Evolutionary conservation across 2,888 invertebrate genomes (phyloP).

Genomic region (Aphodius sticticus): DNA sequence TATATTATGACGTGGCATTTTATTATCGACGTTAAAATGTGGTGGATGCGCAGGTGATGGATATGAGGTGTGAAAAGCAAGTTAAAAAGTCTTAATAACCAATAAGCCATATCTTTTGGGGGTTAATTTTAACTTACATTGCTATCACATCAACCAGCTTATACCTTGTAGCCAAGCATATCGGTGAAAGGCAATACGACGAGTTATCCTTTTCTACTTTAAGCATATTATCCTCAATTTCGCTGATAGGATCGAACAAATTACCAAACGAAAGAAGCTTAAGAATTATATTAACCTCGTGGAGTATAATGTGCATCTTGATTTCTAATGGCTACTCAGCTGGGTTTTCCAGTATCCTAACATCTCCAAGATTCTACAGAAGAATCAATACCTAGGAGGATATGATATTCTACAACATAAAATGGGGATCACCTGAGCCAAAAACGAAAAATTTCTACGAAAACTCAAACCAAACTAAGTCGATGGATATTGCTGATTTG

Average conservation of each 20-base stretch:
- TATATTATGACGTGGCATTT: no score
- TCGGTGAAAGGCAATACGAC: neutral
- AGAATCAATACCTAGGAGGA: slow-evolving; percentile 42
- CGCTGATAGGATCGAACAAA: slow-evolving; percentile 10
- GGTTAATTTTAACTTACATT: neutral
- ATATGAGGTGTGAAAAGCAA: no score
- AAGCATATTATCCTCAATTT: slow-evolving; percentile 10
- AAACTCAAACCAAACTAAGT: slow-evolving; percentile 33
- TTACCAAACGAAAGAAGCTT: neutral
- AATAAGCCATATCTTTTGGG: slow-evolving; percentile 32
- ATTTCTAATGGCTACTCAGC: slow-evolving; percentile 43
- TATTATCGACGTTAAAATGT: no score
- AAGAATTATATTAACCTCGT: slow-evolving; percentile 35
- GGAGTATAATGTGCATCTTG: slow-evolving; percentile 39
- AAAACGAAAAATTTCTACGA: slow-evolving; percentile 39
- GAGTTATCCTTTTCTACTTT: slow-evolving; percentile 6
- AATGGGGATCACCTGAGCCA: slow-evolving; percentile 38
- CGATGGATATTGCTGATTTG: slow-evolving; percentile 33
- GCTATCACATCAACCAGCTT: neutral
- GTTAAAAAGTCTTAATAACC: no score
- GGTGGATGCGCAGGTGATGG: no score
- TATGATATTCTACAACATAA: slow-evolving; percentile 40
- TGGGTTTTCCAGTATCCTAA: slow-evolving; percentile 42
- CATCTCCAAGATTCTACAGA: slow-evolving; percentile 42
- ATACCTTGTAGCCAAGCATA: neutral